Evolutionary conservation across 2,888 invertebrate species (phyloP).

Genomic region (Drosophila percnosoma): DNA sequence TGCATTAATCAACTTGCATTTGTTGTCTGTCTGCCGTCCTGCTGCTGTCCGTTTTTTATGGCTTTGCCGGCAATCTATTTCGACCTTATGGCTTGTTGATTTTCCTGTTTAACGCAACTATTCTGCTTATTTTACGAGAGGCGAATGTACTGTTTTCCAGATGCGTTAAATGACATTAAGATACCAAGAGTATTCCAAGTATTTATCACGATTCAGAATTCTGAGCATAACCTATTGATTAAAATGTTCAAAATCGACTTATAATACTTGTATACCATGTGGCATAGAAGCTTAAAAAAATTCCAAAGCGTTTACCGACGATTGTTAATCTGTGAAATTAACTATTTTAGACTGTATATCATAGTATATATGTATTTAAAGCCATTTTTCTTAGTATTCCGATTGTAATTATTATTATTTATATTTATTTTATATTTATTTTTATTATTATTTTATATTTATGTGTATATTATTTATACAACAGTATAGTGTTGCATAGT

Average conservation of each 20-base stretch:
- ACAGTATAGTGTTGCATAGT: neutral
- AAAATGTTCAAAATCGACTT: neutral
- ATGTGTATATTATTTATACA: no score
- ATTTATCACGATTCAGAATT: neutral
- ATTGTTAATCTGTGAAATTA: neutral
- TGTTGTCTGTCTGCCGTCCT: conserved; percentile 27
- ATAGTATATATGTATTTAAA: neutral
- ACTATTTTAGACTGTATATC: neutral
- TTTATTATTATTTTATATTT: no score
- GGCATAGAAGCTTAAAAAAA: neutral
- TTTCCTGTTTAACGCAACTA: conserved; percentile 19
- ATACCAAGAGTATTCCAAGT: neutral
- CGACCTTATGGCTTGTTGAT: conserved; percentile 32
- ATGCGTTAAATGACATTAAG: neutral
- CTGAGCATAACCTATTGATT: neutral
- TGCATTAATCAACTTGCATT: conserved; percentile 76
- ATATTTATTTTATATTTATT: neutral
- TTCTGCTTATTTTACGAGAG: conserved; percentile 1
- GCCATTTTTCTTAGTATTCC: neutral
- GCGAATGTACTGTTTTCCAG: no score
- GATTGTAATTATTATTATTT: neutral
- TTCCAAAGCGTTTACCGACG: neutral
- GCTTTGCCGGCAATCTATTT: conserved; percentile 13
- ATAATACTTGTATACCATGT: neutral
- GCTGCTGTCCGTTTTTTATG: conserved; percentile 56